phyloP scores from a whole-genome alignment of 2,797 vertebrate species.

The Muraenolepis orangiensis region DNA sequence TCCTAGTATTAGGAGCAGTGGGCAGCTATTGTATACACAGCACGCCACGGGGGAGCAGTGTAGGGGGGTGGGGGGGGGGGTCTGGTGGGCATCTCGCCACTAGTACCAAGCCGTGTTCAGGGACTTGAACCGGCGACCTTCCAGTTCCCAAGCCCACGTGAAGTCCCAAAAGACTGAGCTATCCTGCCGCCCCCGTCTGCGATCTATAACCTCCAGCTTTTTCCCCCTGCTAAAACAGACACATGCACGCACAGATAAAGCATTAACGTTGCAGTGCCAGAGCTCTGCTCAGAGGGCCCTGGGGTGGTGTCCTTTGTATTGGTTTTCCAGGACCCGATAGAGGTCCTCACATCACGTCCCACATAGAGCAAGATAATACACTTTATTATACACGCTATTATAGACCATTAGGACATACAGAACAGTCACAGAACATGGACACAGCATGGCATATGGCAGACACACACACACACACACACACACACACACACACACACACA shows the following conservation, averaged over 20 bases:
- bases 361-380: background rate
- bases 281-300: conserved; percentile 33
- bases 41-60: no score
- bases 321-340: background rate
- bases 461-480: conserved; percentile 11
- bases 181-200: no score
- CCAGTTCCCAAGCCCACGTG: no score
- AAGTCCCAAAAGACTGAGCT: no score
- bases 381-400: background rate
- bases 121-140: no score
- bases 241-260: conserved; percentile 51
- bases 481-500: background rate
- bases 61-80: no score
- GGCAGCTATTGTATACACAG: no score
- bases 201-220: conserved; percentile 9
- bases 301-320: background rate
- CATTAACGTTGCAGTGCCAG: conserved; percentile 44
- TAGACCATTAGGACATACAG: background rate
- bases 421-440: background rate
- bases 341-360: background rate
- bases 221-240: conserved; percentile 45
- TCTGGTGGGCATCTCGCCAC: no score
- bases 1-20: no score
- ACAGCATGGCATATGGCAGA: background rate
- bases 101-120: no score